Percentiles rank a stretch among this genome's conserved stretches.
Evolutionary conservation across 2,113 vertebrate species (phyloP).

Genomic region (Stigmatopora nigra): DNA sequence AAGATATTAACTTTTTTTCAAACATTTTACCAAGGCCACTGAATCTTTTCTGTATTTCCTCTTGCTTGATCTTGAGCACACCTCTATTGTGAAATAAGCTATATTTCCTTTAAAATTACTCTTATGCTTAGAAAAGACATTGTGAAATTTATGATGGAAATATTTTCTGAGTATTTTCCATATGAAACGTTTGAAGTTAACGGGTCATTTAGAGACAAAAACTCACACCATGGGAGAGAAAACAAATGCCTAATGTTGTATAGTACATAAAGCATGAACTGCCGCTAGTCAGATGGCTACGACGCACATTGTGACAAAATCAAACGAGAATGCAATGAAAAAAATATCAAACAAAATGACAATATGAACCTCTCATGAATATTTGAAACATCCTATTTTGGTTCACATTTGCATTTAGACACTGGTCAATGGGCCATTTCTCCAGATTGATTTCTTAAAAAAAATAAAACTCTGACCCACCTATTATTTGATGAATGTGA

Average conservation of each 20-base stretch:
- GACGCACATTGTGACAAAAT: neutral
- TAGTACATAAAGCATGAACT: slow-evolving; percentile 2
- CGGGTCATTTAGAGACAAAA: neutral
- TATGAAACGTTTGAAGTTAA: neutral
- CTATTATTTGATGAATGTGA: slow-evolving; percentile 25
- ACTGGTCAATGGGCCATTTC: neutral
- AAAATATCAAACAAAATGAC: slow-evolving; percentile 41
- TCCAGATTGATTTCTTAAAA: neutral
- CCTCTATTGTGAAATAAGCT: slow-evolving; percentile 41
- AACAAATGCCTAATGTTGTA: neutral
- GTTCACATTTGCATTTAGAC: slow-evolving; percentile 11
- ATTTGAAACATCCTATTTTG: neutral
- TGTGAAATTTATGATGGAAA: slow-evolving; percentile 3
- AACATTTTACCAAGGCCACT: neutral
- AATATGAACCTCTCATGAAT: slow-evolving; percentile 40
- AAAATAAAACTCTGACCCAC: slow-evolving; percentile 26
- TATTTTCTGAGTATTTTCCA: slow-evolving; percentile 14
- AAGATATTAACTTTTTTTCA: neutral
- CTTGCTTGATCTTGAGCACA: slow-evolving; percentile 19
- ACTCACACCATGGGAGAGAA: neutral
- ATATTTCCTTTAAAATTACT: slow-evolving; percentile 27
- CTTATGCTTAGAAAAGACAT: slow-evolving; percentile 20
- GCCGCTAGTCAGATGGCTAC: neutral
- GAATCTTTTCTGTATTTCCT: neutral
- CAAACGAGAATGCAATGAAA: neutral